Conservation (phyloP, 2,797 vertebrate species). For the Cossypha dichroa region DNA sequence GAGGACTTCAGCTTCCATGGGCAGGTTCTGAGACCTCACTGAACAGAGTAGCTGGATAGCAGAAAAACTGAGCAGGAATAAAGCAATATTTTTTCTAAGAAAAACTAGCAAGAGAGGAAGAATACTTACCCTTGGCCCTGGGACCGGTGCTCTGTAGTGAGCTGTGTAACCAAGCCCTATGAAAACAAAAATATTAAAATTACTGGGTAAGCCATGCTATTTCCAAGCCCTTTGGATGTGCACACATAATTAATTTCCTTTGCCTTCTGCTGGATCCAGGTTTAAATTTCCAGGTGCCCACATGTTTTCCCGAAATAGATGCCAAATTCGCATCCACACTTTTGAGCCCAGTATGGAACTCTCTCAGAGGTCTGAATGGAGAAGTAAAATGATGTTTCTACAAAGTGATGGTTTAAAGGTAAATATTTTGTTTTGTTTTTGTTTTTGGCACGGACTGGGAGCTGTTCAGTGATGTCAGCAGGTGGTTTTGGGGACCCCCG, state of each 20-base stretch:
- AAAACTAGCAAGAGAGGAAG: background rate
- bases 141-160: accelerated
- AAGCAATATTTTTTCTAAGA: background rate
- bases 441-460: background rate
- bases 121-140: background rate
- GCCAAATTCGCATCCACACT: background rate
- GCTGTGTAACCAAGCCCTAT: background rate
- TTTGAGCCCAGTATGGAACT: background rate
- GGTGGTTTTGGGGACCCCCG: background rate
- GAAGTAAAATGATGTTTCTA: background rate
- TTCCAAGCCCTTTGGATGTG: background rate
- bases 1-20: background rate
- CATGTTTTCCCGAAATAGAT: background rate
- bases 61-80: background rate
- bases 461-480: accelerated
- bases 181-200: background rate
- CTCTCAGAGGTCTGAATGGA: background rate
- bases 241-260: background rate
- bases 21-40: background rate
- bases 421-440: background rate
- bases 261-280: background rate
- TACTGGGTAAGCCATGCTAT: background rate
- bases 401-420: background rate
- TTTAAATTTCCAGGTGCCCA: background rate
- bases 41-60: background rate